Evolutionary conservation across 2,888 invertebrate species (phyloP), one percentile per base, ranked within the genome.

Genomic region (Caenorhabditis afra): DNA sequence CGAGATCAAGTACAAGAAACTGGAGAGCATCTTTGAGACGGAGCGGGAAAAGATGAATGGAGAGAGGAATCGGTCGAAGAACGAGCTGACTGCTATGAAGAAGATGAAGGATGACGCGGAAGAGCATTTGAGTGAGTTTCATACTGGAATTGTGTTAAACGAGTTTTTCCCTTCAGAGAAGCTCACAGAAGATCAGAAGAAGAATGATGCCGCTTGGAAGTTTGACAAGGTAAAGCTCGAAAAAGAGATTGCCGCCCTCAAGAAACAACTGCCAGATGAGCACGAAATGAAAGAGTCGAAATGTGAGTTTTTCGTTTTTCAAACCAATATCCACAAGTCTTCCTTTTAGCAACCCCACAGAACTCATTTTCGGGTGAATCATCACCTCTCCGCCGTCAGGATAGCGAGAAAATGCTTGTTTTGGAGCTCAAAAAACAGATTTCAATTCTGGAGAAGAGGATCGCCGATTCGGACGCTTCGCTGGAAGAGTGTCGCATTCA

Each of bases 1-100:
- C 64, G 88, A 88, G 73, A 89, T 87, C 65, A 88, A 89, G 70
- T 88, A 90, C 75, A 87, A 86, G 41, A 90, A 90, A 64, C 70
- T 90, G 80, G 90, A 90, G 76, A 83, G 81, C 22, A 82, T 90
- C 37, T 90, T 87, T 79, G 88, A 90, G 23, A 59, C 84, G 44
- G 89, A 88, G 58, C 81, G 88, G 53, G 82, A 85, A 49, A 90
- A 89, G 62, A 85, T 84, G 81, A 85, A 86, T 59, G 73, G 79
- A 16, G 90, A 90, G 47, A 79, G 88, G 35, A 84, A 84, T 45
- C 74, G 88, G 49, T 70, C 85, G 20, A 90, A 90, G 73, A 82
- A 82, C 39, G 90, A 90, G 37, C 57, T 86, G 11, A 65, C 81
- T 12, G 76, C 85, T 0, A 77, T 87, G 79, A 88, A 87, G 80